A percentile compares a stretch with the other conserved stretches of the same genome.
These are phyloP conservation scores for Oryzaephilus surinamensis DNA, from an alignment of 1,140 invertebrate species.

Conservation along the genomic window DNA sequence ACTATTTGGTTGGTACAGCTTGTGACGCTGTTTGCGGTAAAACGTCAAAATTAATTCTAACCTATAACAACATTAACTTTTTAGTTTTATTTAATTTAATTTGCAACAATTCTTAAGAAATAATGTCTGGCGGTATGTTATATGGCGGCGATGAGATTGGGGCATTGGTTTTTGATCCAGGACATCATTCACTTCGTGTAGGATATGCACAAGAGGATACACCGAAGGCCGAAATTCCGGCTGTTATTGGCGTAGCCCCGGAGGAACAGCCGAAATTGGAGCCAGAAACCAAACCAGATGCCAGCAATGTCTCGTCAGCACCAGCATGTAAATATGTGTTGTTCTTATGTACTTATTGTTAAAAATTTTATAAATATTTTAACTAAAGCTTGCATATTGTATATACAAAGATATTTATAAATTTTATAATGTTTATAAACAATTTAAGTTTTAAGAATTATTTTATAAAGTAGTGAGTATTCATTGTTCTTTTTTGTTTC, in stretches of 20 bases:
- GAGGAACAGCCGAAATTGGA: conserved; percentile 45
- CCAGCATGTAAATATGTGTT: conserved; percentile 33
- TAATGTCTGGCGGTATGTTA: conserved; percentile 55
- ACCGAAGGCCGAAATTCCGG: conserved; percentile 85
- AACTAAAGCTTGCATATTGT: conserved; percentile 2
- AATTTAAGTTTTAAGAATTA: too few relatives aligned
- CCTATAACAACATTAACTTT: conserved; percentile 7
- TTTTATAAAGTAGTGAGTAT: too few relatives aligned
- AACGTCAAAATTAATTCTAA: conserved; percentile 6
- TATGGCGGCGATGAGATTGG: conserved; percentile 95
- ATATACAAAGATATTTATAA: too few relatives aligned
- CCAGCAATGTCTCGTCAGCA: conserved; percentile 37
- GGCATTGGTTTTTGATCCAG: conserved; percentile 93
- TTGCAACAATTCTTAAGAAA: conserved; percentile 11
- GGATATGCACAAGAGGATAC: conserved; percentile 90
- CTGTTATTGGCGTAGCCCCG: conserved; percentile 66
- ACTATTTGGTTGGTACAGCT: not conserved
- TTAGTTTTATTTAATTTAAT: conserved; percentile 10
- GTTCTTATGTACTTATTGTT: too few relatives aligned
- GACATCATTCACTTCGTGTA: conserved; percentile 77
- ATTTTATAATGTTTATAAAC: too few relatives aligned
- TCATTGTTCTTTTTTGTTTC: too few relatives aligned
- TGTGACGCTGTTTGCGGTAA: conserved; percentile 8
- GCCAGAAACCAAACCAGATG: conserved; percentile 49
- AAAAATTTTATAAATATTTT: not conserved